Base-by-base conservation (phyloP, 2,797 vertebrate species). In the Danio jaintianensis region DNA sequence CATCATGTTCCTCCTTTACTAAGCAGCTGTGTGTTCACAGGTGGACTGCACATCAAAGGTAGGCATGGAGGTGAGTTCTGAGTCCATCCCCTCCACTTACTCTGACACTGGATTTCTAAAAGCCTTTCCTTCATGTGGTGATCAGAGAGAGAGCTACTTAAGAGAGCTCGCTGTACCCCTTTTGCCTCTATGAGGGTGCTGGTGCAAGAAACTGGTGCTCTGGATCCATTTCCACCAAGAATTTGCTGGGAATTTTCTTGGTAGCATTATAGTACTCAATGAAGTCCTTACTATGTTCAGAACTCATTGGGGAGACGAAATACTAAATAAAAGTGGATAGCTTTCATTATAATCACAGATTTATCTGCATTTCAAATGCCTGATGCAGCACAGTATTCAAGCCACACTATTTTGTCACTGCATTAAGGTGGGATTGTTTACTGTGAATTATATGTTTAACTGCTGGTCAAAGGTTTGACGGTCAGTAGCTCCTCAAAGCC, bases 21-120 rank as follows among this genome's bases (percentile, higher is more conserved):
- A 42, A 72, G 47, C 83, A 86, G 74, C 78, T 84, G 75, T 71
- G 40, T 56, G 62, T 55, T 59, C 58, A 58, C 69, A 73, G 68
- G 69, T 80, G 78, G 50, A 55, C 48, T 43, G 11, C 69, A 64
- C 78, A 64, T 80, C 78, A 80, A 80, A 66, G 48, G 55, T 47
- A 22, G 56, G 18, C 22, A 62, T 79, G 5, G 47, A 71, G 67
- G 55, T 63, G 22, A 38, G 61, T 56, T 71, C 16, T n/a, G 67
- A 55, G 50, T 47, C 48, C 59, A 58, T 56, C 78, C 69, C 78
- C 40, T 73, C 69, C 61, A 66, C 69, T 80, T 80, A 66, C 47
- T 69, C 67, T 56, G 16, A 64, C 50, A 73, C 61, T 20, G 58
- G 78, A 70, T 80, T 52, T 80, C 69, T 73, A 66, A 80, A 80